These are phyloP conservation scores for Probaryconus sp. DNA, from an alignment of 1,140 invertebrate species.

Conservation along the genomic window DNA sequence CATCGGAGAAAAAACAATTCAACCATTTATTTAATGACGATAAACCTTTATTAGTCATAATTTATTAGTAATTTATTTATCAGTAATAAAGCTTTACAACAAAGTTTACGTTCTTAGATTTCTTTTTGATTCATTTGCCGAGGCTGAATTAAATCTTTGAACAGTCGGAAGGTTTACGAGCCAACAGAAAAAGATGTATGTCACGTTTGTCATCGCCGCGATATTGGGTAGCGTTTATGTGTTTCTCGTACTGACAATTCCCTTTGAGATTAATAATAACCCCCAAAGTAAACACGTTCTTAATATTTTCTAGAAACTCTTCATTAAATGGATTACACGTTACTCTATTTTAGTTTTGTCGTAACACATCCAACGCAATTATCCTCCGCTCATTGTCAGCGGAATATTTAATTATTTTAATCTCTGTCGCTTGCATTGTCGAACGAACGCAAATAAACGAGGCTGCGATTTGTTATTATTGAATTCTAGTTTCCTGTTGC, in stretches of 20 bases:
- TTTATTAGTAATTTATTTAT: slow-evolving; percentile 1
- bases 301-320: slow-evolving; percentile 52
- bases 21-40: not conserved
- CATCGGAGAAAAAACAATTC: too few relatives aligned
- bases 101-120: slow-evolving; percentile 24
- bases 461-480: slow-evolving; percentile 25
- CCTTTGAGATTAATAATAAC: slow-evolving; percentile 67
- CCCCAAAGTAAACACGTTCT: slow-evolving; percentile 51
- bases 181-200: slow-evolving; percentile 53
- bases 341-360: slow-evolving; percentile 51
- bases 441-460: not conserved
- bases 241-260: slow-evolving; percentile 49
- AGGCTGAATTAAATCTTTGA: slow-evolving; percentile 39
- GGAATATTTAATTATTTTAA: slow-evolving; percentile 24
- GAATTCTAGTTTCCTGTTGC: not conserved
- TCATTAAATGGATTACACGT: slow-evolving; percentile 50
- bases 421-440: not conserved
- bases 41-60: not conserved
- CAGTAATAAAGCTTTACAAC: not conserved
- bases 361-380: slow-evolving; percentile 8
- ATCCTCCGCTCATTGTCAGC: slow-evolving; percentile 12
- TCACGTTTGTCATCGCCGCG: slow-evolving; percentile 63
- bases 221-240: slow-evolving; percentile 66
- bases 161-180: slow-evolving; percentile 29
- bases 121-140: slow-evolving; percentile 32